Evolutionary conservation across 2,113 vertebrate species (phyloP), one percentile per base, ranked within the genome.

Genomic region (Tragelaphus imberbis): DNA sequence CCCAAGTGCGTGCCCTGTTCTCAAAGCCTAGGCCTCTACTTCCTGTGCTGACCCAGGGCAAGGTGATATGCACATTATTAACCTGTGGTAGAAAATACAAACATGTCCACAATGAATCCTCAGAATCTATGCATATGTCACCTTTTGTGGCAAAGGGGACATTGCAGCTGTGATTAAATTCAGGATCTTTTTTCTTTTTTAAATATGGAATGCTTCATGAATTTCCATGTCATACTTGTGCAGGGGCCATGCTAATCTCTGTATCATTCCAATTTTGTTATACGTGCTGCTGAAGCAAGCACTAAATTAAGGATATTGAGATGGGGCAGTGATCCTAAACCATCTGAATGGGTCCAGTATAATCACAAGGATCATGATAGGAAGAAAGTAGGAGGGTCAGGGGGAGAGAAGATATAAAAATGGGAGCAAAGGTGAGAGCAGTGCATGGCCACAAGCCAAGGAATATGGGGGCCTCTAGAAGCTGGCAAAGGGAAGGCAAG

Each of bases 1-100:
- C 19, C 16, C 16, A 2, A 88, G 13, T 0, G 2, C 44, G 9
- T 63, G 36, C 7, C 33, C 6, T 1, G 3, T 23, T 81, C 44
- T 58, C 68, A 33, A 58, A 44, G 21, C 23, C n/a, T 17, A 4
- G 10, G 51, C 9, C 12, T 82, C 58, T 56, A 3, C 30, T 58
- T 82, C 15, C n/a, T 4, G 44, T 0, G 6, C 23, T 6, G 61
- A 40, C 33, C 47, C 15, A 33, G 49, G 61, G 21, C 10, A 25
- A 65, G 53, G 65, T 14, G 19, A 21, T 27, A 15, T 2, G 19
- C 5, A 0, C 5, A 1, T 30, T 21, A 25, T 59, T 47, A 63
- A 75, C 14, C 15, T 71, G 10, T 6, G 55, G 16, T 33, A 47
- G 68, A 40, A 11, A 71, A 47, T n/a, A 40, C 0, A 28, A 44